A percentile compares a stretch with the other conserved stretches of the same genome.
phyloP scores from a whole-genome alignment of 2,113 vertebrate genomes.

The Pelecanus crispus region DNA sequence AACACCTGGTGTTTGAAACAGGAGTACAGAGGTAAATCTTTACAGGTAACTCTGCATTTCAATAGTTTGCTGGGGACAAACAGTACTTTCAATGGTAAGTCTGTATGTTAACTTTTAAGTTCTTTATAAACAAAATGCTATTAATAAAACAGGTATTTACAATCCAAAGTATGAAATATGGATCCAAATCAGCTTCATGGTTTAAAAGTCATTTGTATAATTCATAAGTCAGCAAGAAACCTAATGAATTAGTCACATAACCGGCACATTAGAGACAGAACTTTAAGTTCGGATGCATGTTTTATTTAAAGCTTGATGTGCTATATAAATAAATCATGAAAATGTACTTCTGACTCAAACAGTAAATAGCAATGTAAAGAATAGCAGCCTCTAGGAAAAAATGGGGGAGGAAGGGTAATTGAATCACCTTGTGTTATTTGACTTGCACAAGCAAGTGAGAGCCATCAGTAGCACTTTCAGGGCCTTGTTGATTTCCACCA shows the following conservation, averaged over 20 bases:
- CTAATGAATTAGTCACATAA: constrained; percentile 70
- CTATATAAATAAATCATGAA: constrained; percentile 61
- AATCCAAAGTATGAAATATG: constrained; percentile 41
- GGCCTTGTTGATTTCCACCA: background rate
- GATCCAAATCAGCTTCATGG: constrained; percentile 17
- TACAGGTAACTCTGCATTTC: background rate
- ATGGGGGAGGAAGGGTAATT: background rate
- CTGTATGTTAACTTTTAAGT: background rate
- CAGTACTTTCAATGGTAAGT: background rate
- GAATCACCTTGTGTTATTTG: background rate
- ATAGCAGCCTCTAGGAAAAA: background rate
- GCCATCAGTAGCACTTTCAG: background rate
- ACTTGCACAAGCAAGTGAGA: background rate
- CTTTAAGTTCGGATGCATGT: constrained; percentile 27
- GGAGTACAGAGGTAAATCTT: background rate
- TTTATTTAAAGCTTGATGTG: constrained; percentile 61
- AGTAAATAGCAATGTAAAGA: constrained; percentile 55
- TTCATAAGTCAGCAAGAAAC: constrained; percentile 54
- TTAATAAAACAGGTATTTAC: constrained; percentile 61
- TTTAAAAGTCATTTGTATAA: constrained; percentile 53
- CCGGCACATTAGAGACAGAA: constrained; percentile 48
- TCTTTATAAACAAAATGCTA: constrained; percentile 38
- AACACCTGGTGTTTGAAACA: background rate
- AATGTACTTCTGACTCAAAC: constrained; percentile 52
- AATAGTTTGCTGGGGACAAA: background rate